Base-by-base conservation (phyloP, 2,888 invertebrate genomes). In the Perdita meconis region DNA sequence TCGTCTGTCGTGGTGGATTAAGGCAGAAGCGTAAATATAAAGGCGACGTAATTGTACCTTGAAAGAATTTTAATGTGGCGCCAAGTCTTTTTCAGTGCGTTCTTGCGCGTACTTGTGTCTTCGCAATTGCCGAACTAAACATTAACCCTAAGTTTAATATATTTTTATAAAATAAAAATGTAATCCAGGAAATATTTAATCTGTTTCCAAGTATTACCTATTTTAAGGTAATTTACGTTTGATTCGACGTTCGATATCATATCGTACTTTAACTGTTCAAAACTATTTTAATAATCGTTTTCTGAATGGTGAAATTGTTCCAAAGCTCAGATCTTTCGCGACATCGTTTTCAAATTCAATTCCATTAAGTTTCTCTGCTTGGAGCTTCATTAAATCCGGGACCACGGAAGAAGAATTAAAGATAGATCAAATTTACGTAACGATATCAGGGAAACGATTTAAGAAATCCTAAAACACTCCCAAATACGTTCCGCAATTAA, bases 21-120 rank as follows among this genome's bases (percentile, higher is more conserved):
- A n/a, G 72, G 63, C 63, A 55, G 40, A 67, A 59, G 50, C 42
- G 22, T 3, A 24, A 44, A 55, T 22, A 47, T 57, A 36, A 40
- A 40, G 44, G 16, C 6, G 42, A n/a, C 76, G 59, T 76, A 76
- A 81, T 80, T 80, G 69, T 73, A 69, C 80, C 53, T 59, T 38
- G 47, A 69, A 67, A 60, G 66, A 68, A 80, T 80, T 71, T 79
- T 68, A 71, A 73, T 47, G 67, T 53, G 40, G 63, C n/a, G 34
- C 61, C 57, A 19, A 5, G 12, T 16, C 22, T 34, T 56, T n/a
- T 47, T 57, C 30, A 44, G 55, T 10, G 34, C 34, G 22, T 26
- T 10, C 26, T 40, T 10, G 19, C 40, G 24, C 2, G 26, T 59
- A 26, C 30, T n/a, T 16, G 16, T 19, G 22, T 22, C 30, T 13